phyloP scores from a whole-genome alignment of 2,113 vertebrate genomes.

The Condylura cristata region DNA sequence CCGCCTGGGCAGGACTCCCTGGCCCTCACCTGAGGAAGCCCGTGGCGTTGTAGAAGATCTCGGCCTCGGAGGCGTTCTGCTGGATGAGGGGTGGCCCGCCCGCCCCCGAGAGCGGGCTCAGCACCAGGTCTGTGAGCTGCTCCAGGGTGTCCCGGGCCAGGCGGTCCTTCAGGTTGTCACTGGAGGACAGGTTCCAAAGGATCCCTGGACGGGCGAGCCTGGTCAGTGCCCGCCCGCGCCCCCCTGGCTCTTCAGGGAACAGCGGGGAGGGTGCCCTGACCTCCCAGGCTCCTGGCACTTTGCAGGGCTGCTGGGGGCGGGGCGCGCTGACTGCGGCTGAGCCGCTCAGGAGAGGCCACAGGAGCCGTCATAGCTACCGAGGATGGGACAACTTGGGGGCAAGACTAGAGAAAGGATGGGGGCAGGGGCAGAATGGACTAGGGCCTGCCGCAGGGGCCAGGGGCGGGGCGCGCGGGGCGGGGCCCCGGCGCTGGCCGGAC shows the following conservation, averaged over 20 bases:
- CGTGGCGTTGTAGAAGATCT: constrained; percentile 95
- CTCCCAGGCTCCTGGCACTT: too few relatives aligned
- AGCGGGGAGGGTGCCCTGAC: too few relatives aligned
- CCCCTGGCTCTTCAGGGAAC: neutral
- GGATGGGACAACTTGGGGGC: too few relatives aligned
- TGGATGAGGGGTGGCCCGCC: constrained; percentile 82
- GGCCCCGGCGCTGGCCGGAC: neutral
- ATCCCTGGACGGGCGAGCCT: constrained; percentile 86
- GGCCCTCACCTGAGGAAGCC: constrained; percentile 93
- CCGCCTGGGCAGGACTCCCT: neutral
- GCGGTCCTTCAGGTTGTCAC: constrained; percentile 95
- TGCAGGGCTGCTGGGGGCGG: too few relatives aligned
- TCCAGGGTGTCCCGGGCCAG: constrained; percentile 91
- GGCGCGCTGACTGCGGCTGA: fast-evolving
- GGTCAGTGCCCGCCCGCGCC: neutral
- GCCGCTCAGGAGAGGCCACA: neutral
- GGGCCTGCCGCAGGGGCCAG: too few relatives aligned
- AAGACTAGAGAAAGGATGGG: too few relatives aligned
- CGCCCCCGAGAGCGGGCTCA: constrained; percentile 90
- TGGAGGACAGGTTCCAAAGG: constrained; percentile 98
- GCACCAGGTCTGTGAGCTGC: constrained; percentile 91
- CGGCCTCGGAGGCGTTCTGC: constrained; percentile 91
- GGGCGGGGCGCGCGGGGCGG: fast-evolving
- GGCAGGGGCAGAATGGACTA: neutral
- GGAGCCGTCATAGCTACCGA: fast-evolving